phyloP scores from a whole-genome alignment of 1,140 invertebrate species.

The Drosophila athabasca region DNA sequence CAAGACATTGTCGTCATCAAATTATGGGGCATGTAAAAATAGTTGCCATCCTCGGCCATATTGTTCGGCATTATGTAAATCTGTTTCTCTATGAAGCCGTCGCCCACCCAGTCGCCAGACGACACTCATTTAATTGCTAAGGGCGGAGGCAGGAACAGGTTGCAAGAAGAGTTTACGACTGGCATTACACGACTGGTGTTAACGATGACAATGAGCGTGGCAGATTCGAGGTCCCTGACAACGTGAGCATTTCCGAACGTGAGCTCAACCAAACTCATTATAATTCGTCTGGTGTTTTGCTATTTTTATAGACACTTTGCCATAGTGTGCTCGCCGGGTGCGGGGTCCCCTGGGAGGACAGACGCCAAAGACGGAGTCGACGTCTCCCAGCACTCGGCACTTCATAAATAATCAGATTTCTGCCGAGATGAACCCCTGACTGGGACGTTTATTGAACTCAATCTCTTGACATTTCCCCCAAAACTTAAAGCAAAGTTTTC shows the following conservation, averaged over 20 bases:
- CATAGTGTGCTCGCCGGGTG: constrained; percentile 18
- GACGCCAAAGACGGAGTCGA: constrained; percentile 1
- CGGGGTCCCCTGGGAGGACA: constrained; percentile 1
- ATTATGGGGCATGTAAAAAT: constrained; percentile 61
- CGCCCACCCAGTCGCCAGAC: background rate
- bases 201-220: constrained; percentile 46
- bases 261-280: constrained; percentile 50
- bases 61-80: constrained; percentile 57
- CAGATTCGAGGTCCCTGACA: constrained; percentile 34
- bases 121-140: constrained; percentile 50
- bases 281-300: constrained; percentile 62
- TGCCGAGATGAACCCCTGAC: constrained; percentile 27
- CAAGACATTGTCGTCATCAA: constrained; percentile 55
- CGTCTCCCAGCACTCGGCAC: constrained; percentile 9
- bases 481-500: constrained; percentile 27
- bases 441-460: constrained; percentile 42
- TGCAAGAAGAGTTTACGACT: constrained; percentile 32
- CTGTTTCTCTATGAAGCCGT: constrained; percentile 4
- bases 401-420: constrained; percentile 56
- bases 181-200: constrained; percentile 48
- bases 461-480: constrained; percentile 30
- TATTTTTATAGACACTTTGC: constrained; percentile 63
- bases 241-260: constrained; percentile 34
- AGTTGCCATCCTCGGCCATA: constrained; percentile 52
- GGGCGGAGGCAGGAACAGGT: background rate